Evolutionary conservation across 2,888 invertebrate genomes (phyloP).

Genomic region (Sericinus montela): DNA sequence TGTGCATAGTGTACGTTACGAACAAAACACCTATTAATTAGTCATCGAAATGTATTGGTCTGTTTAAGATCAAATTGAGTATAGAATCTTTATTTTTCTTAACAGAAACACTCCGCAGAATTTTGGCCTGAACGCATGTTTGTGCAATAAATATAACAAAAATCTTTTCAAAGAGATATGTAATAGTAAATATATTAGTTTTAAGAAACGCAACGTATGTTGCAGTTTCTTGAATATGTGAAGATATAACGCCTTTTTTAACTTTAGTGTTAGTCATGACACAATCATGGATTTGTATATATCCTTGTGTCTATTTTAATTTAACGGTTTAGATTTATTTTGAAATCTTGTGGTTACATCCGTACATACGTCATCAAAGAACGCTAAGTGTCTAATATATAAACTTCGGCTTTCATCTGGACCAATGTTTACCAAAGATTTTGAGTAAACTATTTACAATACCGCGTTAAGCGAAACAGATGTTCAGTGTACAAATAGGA

Average conservation of each 20-base stretch:
- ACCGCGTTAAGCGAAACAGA: conserved; percentile 53
- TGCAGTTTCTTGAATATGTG: conserved; percentile 1
- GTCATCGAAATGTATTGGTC: conserved; percentile 28
- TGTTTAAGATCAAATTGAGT: conserved; percentile 23
- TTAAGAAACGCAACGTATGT: neutral
- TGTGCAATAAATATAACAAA: conserved; percentile 16
- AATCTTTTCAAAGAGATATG: conserved; percentile 12
- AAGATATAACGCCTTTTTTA: conserved; percentile 6
- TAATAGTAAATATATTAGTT: neutral
- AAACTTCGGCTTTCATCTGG: conserved; percentile 58
- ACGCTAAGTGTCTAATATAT: conserved; percentile 38
- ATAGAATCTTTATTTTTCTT: conserved; percentile 31
- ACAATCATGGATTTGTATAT: neutral
- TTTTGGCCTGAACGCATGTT: conserved; percentile 28
- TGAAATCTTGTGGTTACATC: neutral
- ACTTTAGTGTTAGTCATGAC: neutral
- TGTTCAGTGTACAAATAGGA: conserved; percentile 46
- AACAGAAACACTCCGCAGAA: conserved; percentile 35
- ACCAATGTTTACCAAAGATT: conserved; percentile 48
- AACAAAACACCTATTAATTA: conserved; percentile 31
- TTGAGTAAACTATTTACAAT: conserved; percentile 43
- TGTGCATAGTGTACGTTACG: neutral
- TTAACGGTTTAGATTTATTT: no score
- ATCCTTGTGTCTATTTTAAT: no score
- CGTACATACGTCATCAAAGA: conserved; percentile 22